Percentiles rank a stretch among this genome's conserved stretches.
Conservation (phyloP, 2,797 vertebrate genomes). For the Gymnodraco acuticeps region DNA sequence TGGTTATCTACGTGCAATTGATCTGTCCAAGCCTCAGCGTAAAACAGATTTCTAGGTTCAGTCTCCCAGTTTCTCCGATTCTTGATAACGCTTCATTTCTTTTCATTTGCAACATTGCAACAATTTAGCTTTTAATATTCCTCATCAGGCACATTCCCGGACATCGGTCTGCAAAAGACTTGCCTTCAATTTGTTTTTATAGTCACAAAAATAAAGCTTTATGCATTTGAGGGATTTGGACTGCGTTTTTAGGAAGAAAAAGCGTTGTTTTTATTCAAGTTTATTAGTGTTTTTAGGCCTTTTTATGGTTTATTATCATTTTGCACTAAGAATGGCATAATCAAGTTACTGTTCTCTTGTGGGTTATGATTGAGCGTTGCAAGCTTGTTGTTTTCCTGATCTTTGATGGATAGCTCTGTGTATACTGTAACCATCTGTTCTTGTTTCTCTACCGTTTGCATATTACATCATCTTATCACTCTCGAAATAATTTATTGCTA, state of each 20-base stretch:
- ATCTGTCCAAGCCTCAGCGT: slow-evolving; percentile 43
- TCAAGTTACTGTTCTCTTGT: slow-evolving; percentile 79
- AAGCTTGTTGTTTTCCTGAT: slow-evolving; percentile 74
- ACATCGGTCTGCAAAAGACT: slow-evolving; percentile 61
- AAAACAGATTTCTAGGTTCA: slow-evolving; percentile 13
- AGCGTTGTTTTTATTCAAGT: slow-evolving; percentile 35
- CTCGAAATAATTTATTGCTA: slow-evolving; percentile 88
- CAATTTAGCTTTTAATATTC: slow-evolving; percentile 55
- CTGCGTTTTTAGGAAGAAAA: slow-evolving; percentile 39
- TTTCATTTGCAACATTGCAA: slow-evolving; percentile 17
- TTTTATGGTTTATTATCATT: slow-evolving; percentile 65
- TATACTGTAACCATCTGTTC: slow-evolving; percentile 80
- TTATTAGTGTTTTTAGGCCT: slow-evolving; percentile 62
- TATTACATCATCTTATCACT: slow-evolving; percentile 83
- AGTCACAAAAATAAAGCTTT: slow-evolving; percentile 67
- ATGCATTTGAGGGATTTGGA: slow-evolving; percentile 63
- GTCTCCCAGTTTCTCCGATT: slow-evolving; percentile 33
- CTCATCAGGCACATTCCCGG: slow-evolving; percentile 80
- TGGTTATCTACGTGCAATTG: slow-evolving; percentile 56
- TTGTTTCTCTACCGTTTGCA: slow-evolving; percentile 79
- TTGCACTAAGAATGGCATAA: slow-evolving; percentile 88
- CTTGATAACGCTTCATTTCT: slow-evolving; percentile 7
- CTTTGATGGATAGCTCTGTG: slow-evolving; percentile 73
- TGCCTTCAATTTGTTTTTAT: slow-evolving; percentile 43
- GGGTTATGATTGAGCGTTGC: slow-evolving; percentile 74